phyloP scores from a whole-genome alignment of 2,113 vertebrate species.

The Gallinago paraguaiae region DNA sequence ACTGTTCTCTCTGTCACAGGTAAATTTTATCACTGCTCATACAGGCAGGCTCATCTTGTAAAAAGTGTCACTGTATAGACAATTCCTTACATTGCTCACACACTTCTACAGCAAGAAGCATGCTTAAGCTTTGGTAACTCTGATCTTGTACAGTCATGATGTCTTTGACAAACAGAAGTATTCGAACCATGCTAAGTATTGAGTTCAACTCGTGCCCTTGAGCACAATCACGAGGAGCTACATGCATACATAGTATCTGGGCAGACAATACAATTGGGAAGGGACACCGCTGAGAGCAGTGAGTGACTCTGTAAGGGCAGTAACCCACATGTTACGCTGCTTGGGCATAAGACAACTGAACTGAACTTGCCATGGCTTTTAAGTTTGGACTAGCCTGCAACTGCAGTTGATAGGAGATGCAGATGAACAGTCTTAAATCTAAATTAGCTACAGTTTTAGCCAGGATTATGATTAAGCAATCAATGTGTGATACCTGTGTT shows the following conservation, averaged over 20 bases:
- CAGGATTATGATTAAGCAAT: not conserved
- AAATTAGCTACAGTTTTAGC: not conserved
- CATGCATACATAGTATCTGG: not conserved
- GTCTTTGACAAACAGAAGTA: not conserved
- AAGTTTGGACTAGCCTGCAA: not conserved
- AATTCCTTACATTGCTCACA: not conserved
- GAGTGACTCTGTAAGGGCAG: not conserved
- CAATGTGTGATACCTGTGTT: constrained; percentile 74
- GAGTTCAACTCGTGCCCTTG: not conserved
- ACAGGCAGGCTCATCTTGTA: not conserved
- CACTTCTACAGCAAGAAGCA: not conserved
- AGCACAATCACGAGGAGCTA: not conserved
- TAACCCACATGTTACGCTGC: fast-evolving
- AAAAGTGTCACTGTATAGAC: not conserved
- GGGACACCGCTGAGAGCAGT: not conserved
- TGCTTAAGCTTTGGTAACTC: not conserved
- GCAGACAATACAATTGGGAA: not conserved
- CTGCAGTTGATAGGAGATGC: not conserved
- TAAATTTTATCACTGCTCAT: not conserved
- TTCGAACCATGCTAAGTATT: not conserved
- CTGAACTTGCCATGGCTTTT: not conserved
- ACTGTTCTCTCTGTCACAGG: not conserved
- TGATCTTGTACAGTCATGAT: not conserved
- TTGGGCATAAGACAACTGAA: not conserved
- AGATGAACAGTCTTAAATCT: not conserved